Evolutionary conservation across 2,113 vertebrate species (phyloP).

Genomic region (Cryptomyrus ogoouensis): DNA sequence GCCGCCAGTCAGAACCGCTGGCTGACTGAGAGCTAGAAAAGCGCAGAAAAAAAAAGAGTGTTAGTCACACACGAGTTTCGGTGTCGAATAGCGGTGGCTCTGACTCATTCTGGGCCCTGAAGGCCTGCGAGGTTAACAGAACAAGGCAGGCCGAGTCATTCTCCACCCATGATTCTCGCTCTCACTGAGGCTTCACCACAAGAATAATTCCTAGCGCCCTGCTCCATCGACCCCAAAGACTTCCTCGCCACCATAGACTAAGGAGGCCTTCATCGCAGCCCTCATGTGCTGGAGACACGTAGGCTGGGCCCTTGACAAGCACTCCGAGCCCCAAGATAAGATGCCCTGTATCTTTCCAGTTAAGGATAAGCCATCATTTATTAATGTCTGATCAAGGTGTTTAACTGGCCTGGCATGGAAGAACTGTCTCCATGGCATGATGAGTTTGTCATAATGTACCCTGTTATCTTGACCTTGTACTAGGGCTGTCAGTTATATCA

Average conservation of each 20-base stretch:
- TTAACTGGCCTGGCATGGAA: neutral
- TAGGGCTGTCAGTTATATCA: neutral
- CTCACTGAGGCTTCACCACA: conserved; percentile 43
- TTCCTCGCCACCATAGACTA: neutral
- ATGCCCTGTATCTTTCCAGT: neutral
- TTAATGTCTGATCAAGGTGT: neutral
- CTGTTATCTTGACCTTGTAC: neutral
- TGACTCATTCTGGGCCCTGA: neutral
- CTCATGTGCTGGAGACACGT: neutral
- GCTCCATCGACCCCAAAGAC: neutral
- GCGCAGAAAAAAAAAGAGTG: neutral
- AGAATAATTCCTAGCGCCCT: conserved; percentile 32
- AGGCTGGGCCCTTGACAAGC: neutral
- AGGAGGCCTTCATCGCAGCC: neutral
- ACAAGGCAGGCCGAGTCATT: neutral
- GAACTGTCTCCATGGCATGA: neutral
- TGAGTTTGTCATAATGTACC: neutral
- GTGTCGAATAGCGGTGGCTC: neutral
- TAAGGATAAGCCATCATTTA: neutral
- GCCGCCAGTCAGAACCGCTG: neutral
- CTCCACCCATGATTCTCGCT: conserved; percentile 42
- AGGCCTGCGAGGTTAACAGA: neutral
- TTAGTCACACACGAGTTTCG: neutral
- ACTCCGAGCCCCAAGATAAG: neutral
- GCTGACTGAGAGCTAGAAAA: conserved; percentile 9